A percentile compares a stretch with the other conserved stretches of the same genome.
Evolutionary conservation across 2,113 vertebrate species (phyloP).

Genomic region (Lepus europaeus): DNA sequence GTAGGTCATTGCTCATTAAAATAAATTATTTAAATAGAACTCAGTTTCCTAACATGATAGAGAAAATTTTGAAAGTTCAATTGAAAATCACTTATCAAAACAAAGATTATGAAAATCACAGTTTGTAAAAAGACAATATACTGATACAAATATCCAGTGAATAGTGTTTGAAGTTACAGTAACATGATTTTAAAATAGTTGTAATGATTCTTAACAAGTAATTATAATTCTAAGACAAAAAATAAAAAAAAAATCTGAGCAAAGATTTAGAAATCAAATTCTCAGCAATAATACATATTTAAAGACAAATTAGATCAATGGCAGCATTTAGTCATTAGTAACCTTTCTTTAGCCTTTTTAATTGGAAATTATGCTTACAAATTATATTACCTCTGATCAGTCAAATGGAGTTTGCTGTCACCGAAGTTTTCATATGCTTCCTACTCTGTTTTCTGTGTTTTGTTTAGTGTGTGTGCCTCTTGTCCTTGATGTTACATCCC

Average conservation of each 20-base stretch:
- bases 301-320: background rate
- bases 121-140: background rate
- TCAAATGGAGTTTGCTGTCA: background rate
- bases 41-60: background rate
- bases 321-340: background rate
- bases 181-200: background rate
- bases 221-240: background rate
- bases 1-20: background rate
- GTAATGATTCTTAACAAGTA: background rate
- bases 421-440: background rate
- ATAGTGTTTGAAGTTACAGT: background rate
- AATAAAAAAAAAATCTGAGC: background rate
- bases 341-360: background rate
- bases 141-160: background rate
- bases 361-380: background rate
- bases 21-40: background rate
- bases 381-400: no score
- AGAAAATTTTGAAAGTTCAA: background rate
- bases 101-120: background rate
- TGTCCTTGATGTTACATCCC: background rate
- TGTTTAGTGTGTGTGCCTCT: background rate
- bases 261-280: background rate
- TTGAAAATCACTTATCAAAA: background rate
- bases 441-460: background rate
- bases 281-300: background rate